Evolutionary conservation across 2,113 vertebrate genomes (phyloP), one percentile per base, ranked within the genome.

Genomic region (Heterotis niloticus): DNA sequence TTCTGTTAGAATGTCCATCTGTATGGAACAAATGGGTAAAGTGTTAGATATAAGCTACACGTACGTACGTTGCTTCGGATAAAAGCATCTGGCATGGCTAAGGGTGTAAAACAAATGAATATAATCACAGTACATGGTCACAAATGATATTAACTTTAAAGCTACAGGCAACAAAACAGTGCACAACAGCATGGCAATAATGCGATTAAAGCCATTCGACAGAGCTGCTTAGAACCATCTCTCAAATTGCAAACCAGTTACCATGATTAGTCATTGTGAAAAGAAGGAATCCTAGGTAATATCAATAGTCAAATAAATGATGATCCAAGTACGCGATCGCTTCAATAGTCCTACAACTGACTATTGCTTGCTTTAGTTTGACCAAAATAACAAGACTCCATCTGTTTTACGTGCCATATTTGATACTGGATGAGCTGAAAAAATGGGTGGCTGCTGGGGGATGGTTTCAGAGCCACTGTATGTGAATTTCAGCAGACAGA

Each of bases 401-500:
- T 64, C 18, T 79, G n/a, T 62, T 20, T n/a, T 28, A 66, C 14
- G 24, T 62, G 34, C 26, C 57, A 23, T 65, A n/a, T 52, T 68
- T 69, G 52, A 78, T 68, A 23, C 23, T 17, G 52, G 51, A 57
- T 59, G 28, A 78, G 26, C 57, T 16, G 44, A 64, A 66, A 64
- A 51, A 18, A 59, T 28, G 5, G 24, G 20, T 9, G 5, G 9
- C 5, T 2, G 14, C 64, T 54, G n/a, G 12, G 23, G 66, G 29
- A 59, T 7, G 1, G 75, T 64, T 76, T 24, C 51, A 60, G 75
- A 29, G 56, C 20, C 26, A 56, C 57, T 28, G 51, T 24, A 7
- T 69, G 52, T 57, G 54, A 29, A 79, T 54, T 51, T 78, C 85
- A 84, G 79, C 79, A 86, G 85, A 82, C 83, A 88, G 79, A 78